Conservation (phyloP, 2,113 vertebrate genomes). For the Coregonus clupeaformis region DNA sequence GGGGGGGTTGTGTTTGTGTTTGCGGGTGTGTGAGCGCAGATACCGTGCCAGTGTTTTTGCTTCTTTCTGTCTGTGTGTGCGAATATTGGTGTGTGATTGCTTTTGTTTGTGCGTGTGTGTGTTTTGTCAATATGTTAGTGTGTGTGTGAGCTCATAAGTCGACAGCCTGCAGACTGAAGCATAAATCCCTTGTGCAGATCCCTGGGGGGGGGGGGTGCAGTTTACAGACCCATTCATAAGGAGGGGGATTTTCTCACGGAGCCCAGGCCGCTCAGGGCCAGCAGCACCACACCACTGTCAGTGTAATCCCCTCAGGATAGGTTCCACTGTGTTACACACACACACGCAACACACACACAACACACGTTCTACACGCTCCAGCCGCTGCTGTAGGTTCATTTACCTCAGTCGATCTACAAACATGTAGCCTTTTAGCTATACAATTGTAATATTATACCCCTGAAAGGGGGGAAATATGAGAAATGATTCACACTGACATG, state of each 20-base stretch:
- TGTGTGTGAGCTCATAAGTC: background rate
- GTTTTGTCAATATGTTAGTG: background rate
- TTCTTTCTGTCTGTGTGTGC: too few species aligned
- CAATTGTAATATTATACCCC: too few species aligned
- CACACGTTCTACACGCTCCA: slow-evolving; percentile 18
- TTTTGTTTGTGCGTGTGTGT: slow-evolving; percentile 7
- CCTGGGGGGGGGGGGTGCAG: slow-evolving; percentile 8
- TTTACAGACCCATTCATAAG: slow-evolving; percentile 63
- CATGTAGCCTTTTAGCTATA: too few species aligned
- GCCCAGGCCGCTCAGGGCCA: background rate
- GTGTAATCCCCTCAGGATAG: background rate
- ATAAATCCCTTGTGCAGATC: slow-evolving; percentile 36
- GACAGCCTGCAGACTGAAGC: slow-evolving; percentile 44
- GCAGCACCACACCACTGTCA: slow-evolving; percentile 13
- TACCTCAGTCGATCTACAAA: too few species aligned
- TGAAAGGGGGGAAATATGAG: too few species aligned
- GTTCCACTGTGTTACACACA: background rate
- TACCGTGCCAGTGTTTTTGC: too few species aligned
- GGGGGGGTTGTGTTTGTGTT: too few species aligned
- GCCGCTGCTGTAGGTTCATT: too few species aligned
- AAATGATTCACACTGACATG: too few species aligned
- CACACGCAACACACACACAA: background rate
- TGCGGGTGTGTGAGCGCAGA: background rate
- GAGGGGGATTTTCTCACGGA: slow-evolving; percentile 55
- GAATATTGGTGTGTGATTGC: slow-evolving; percentile 10